Base-by-base conservation (phyloP, 1,140 invertebrate genomes). In the Diuraphis noxia region DNA sequence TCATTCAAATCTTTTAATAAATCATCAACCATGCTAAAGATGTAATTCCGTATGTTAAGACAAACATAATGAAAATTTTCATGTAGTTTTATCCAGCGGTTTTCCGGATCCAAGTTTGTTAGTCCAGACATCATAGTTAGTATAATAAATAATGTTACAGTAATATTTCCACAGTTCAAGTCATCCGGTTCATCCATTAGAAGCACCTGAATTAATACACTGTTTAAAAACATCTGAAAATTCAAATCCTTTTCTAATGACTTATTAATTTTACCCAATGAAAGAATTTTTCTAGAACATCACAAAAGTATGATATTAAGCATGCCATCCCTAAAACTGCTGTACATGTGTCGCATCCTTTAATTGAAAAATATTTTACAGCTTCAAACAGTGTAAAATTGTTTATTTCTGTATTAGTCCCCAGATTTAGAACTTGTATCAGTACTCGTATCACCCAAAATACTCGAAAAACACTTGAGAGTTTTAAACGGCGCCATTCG, bases 111-210 rank as follows among this genome's bases (percentile, higher is more conserved):
- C 30, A 99, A 94, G 5, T 96, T 96, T 2, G 98, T 99, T 25
- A 99, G 93, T 34, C 98, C 98, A 2, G 98, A 98, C 94, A 99
- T 98, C 72, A 99, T 93, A 1, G 98, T 98, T 17, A 99, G 94
- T 91, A 99, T 97, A 93, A 99, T 98, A 93, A 99, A 99, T 34
- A 99, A 94, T 91, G 99, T 97, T 0, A 98, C 98, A 0, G 98
- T 98, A 1, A 99, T 97, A 0, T 97, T 98, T 17, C 98, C 97
- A 92, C 98, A 96, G 91, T 96, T 97, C 92, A 97, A 97, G 93
- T 98, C 98, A 93, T 98, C 97, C 82, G 97, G 96, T 92, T 98
- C 97, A 87, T 96, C 96, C 8, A 96, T 96, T 19, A 98, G 93
- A 4, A 99, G 93, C 92, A 98, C 91, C 93, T 93, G 94, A 30